Evolutionary conservation across 2,888 invertebrate species (phyloP), one percentile per base, ranked within the genome.

Genomic region (Euplagia quadripunctaria): DNA sequence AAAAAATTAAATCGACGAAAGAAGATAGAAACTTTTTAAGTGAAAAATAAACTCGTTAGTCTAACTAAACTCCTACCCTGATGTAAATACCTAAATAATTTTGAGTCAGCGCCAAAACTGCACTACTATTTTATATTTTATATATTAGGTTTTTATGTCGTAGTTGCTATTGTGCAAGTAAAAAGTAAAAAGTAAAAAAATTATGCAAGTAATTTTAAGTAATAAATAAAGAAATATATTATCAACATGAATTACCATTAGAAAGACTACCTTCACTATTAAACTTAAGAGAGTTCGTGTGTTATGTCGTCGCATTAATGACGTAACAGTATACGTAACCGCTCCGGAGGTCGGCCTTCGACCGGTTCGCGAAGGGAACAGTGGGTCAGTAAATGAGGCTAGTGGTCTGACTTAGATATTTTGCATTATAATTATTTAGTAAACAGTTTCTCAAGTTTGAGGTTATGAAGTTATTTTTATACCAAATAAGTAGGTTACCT

Each of bases 331-430:
- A 75, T 73, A 77, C 79, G 83, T 82, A 75, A 77, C 52, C 63
- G 69, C 58, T 74, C 75, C 77, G 77, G 78, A 76, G 80, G 79
- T 76, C 78, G 83, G 74, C 71, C 74, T 74, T 75, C 72, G 77
- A 84, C 84, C 80, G 82, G 83, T 84, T 72, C 68, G 58, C 55
- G 49, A 55, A 68, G 76, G 80, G 80, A 79, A 72, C 82, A 84
- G 70, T 84, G 79, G 83, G 84, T 80, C 83, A 84, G 46, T 31
- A 65, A 83, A 71, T 78, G 70, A 79, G 82, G 78, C 76, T 75
- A 83, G 58, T 68, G 71, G 80, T 74, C 67, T 78, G 51, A 17
- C 61, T 68, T 68, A 49, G 63, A 71, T 31, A 69, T 61, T 71
- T 65, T 74, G 55, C 58, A 68, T 71, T 68, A 43, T 42, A 61